These are phyloP conservation scores for Plusia festucae DNA, from an alignment of 2,888 invertebrate species.

Conservation along the genomic window DNA sequence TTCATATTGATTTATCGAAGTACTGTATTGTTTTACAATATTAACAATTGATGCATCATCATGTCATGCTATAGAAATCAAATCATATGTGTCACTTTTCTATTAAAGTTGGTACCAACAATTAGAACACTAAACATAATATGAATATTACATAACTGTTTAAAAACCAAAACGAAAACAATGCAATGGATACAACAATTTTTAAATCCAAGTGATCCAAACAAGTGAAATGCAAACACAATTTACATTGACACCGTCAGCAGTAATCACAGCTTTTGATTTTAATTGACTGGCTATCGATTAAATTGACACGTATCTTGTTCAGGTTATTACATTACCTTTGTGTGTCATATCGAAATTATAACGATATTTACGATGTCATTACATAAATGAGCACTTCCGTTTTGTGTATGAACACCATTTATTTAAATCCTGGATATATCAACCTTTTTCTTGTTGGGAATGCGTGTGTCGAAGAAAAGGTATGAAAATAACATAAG, in stretches of 20 bases:
- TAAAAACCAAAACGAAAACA: conserved; percentile 34
- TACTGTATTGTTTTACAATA: no score
- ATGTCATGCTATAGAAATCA: no score
- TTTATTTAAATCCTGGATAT: background rate
- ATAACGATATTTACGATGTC: conserved; percentile 22
- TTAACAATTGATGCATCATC: no score
- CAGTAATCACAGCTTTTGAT: conserved; percentile 62
- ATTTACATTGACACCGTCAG: conserved; percentile 70
- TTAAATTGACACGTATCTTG: conserved; percentile 54
- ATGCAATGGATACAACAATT: conserved; percentile 34
- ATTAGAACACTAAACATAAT: no score
- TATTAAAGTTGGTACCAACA: no score
- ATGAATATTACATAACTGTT: no score
- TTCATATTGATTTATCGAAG: no score
- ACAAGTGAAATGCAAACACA: conserved; percentile 62
- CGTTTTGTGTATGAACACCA: conserved; percentile 1
- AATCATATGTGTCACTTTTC: no score
- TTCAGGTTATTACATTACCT: conserved; percentile 43
- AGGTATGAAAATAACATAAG: conserved; percentile 54
- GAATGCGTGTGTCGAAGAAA: conserved; percentile 34
- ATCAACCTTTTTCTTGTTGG: background rate
- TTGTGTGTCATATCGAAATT: conserved; percentile 34
- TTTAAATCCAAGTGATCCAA: conserved; percentile 48
- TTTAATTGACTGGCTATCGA: conserved; percentile 67
- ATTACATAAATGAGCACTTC: conserved; percentile 20